These are phyloP conservation scores for Oreochromis niloticus DNA, from an alignment of 2,113 vertebrate genomes.

Conservation along the genomic window DNA sequence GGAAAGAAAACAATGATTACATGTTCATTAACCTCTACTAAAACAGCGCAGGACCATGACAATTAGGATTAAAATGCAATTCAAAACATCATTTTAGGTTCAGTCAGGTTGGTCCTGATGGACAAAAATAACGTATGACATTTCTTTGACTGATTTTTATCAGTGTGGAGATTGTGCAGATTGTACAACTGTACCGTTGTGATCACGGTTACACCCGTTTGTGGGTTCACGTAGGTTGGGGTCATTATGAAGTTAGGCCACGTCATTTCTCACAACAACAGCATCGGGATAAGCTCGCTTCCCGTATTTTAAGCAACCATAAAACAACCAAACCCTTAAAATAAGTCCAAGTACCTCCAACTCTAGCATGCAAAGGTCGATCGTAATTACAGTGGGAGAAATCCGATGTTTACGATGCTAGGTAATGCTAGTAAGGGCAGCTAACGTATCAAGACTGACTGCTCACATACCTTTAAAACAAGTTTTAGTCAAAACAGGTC, in stretches of 20 bases:
- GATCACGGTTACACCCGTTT: not conserved
- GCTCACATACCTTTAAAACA: constrained; percentile 44
- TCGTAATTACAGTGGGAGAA: too few species aligned
- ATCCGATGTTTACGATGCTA: not conserved
- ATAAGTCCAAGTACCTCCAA: not conserved
- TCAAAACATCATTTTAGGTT: not conserved
- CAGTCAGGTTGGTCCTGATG: not conserved
- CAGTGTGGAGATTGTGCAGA: not conserved
- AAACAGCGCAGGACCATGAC: not conserved
- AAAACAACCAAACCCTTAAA: not conserved
- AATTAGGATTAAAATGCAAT: not conserved
- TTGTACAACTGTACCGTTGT: not conserved
- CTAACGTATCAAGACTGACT: not conserved
- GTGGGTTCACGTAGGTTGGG: not conserved
- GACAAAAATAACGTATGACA: not conserved
- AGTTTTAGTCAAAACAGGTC: not conserved
- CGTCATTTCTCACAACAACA: constrained; percentile 30
- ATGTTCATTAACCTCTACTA: not conserved
- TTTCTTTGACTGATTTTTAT: not conserved
- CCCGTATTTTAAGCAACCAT: rapidly evolving
- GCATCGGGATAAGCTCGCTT: not conserved
- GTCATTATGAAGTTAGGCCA: constrained; percentile 18
- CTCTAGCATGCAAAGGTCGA: not conserved
- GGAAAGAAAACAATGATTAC: not conserved
- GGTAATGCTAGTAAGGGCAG: not conserved